Evolutionary conservation across 2,797 vertebrate species (phyloP).

Genomic region (Australoheros facetus): DNA sequence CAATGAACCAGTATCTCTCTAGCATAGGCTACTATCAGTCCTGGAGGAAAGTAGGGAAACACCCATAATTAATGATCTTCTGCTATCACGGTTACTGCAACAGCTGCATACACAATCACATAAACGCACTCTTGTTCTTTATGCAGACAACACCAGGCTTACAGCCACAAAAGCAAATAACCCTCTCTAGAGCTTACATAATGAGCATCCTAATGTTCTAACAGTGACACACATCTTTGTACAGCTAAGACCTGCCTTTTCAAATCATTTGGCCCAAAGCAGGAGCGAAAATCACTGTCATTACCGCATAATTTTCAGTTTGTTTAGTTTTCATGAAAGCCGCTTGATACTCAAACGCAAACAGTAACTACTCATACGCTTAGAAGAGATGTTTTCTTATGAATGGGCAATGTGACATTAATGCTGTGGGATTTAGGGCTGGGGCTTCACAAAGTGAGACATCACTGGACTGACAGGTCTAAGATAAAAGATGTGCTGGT

Average conservation of each 20-base stretch:
- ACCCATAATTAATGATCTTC: constrained; percentile 71
- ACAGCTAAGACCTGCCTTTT: constrained; percentile 25
- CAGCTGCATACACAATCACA: constrained; percentile 17
- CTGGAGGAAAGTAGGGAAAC: constrained; percentile 64
- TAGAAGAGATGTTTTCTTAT: not conserved
- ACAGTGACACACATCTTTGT: constrained; percentile 39
- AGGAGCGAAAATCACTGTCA: constrained; percentile 40
- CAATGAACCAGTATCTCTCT: constrained; percentile 67
- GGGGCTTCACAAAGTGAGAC: constrained; percentile 26
- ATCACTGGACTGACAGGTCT: constrained; percentile 37
- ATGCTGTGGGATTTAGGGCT: constrained; percentile 17
- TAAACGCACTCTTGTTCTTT: constrained; percentile 22
- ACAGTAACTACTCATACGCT: constrained; percentile 37
- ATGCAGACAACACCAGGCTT: constrained; percentile 44
- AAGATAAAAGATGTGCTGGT: constrained; percentile 47
- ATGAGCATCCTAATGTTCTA: constrained; percentile 53
- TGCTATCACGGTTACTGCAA: constrained; percentile 21
- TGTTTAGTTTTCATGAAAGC: constrained; percentile 42
- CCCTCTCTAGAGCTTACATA: constrained; percentile 52
- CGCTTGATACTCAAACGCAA: constrained; percentile 3
- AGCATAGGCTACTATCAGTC: constrained; percentile 53
- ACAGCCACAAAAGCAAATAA: constrained; percentile 59
- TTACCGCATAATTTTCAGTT: constrained; percentile 54
- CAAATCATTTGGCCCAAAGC: constrained; percentile 51
- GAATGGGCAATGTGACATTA: constrained; percentile 29